These are phyloP conservation scores for Dryoscopus gambensis DNA, from an alignment of 2,113 vertebrate species.

Conservation along the genomic window DNA sequence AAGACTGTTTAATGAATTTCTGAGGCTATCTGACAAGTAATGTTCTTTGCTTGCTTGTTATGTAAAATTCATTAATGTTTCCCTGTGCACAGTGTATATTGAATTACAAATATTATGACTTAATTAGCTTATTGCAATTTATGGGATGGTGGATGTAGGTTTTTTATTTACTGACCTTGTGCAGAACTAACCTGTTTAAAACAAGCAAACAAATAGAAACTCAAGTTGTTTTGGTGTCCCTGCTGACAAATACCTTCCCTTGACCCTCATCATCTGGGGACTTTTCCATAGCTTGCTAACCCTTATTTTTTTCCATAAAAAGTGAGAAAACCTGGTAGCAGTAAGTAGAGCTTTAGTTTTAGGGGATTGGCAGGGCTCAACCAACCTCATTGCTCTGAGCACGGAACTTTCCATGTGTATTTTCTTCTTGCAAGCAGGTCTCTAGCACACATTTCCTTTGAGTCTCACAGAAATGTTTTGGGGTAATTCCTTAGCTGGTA, in stretches of 20 bases:
- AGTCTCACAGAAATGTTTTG: background rate
- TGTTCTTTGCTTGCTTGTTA: conserved; percentile 31
- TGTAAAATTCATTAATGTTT: conserved; percentile 28
- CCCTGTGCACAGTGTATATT: background rate
- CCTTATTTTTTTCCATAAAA: background rate
- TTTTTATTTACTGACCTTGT: background rate
- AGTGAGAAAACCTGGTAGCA: background rate
- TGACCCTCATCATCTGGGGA: background rate
- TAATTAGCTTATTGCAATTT: conserved; percentile 41
- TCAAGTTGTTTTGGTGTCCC: background rate
- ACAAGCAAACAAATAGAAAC: background rate
- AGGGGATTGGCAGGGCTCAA: background rate
- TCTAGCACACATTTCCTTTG: background rate
- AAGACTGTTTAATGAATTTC: conserved; percentile 33
- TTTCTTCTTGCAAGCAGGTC: background rate
- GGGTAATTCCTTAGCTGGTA: background rate
- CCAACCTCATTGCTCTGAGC: background rate
- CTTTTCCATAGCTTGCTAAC: background rate
- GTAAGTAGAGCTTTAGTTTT: background rate
- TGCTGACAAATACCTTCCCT: background rate
- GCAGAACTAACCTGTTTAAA: background rate
- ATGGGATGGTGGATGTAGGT: background rate
- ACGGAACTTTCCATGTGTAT: background rate
- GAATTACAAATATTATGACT: conserved; percentile 29
- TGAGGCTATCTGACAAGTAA: conserved; percentile 5